These are phyloP conservation scores for Caenorhabditis angaria DNA, from an alignment of 2,888 invertebrate species.

Conservation along the genomic window DNA sequence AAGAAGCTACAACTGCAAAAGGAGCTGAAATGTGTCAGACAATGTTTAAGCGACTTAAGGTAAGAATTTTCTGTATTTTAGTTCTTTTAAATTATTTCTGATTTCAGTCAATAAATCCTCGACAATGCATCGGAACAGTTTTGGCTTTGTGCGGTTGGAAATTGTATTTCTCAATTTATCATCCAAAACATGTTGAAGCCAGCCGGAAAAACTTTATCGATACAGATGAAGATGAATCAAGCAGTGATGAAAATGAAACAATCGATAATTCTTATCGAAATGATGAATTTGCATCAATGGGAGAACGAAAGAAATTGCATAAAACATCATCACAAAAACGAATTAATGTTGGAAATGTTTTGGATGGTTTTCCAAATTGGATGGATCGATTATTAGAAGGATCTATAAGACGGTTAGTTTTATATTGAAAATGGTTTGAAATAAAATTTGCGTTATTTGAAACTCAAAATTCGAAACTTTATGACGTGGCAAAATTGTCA, in stretches of 20 bases:
- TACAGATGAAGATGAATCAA: constrained; percentile 33
- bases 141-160: constrained; percentile 93
- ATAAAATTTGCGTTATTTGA: not conserved
- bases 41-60: constrained; percentile 56
- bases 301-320: constrained; percentile 42
- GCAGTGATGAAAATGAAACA: constrained; percentile 21
- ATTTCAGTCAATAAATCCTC: constrained; percentile 82
- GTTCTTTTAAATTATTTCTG: not conserved
- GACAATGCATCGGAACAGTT: constrained; percentile 95
- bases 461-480: too few species aligned
- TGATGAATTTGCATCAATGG: constrained; percentile 44
- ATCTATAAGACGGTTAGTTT: constrained; percentile 79
- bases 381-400: constrained; percentile 95
- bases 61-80: constrained; percentile 8
- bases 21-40: constrained; percentile 29
- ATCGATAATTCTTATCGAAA: constrained; percentile 32
- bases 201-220: constrained; percentile 38
- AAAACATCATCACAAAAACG: constrained; percentile 31
- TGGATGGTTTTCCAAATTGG: constrained; percentile 94
- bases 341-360: constrained; percentile 77
- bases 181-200: constrained; percentile 86
- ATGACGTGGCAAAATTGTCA: too few species aligned
- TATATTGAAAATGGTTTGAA: constrained; percentile 2
- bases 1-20: constrained; percentile 35
- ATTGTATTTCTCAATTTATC: constrained; percentile 98